A percentile compares a stretch with the other conserved stretches of the same genome.
These are phyloP conservation scores for Octodon degus DNA, from an alignment of 2,113 vertebrate genomes.

Conservation along the genomic window DNA sequence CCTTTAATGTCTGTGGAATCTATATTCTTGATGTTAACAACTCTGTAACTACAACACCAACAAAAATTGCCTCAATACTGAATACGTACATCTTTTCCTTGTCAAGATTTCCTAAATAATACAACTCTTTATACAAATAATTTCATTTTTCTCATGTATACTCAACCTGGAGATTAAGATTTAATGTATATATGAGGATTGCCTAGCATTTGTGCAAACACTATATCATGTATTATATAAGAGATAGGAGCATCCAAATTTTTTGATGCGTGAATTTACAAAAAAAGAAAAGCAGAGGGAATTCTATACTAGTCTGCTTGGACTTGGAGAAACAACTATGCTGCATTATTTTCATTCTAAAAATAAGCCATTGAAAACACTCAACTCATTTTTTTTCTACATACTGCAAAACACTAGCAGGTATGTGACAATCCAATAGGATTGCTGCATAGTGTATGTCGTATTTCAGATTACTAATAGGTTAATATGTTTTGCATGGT, in stretches of 20 bases:
- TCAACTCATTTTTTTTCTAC: slow-evolving; percentile 8
- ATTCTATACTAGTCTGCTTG: background rate
- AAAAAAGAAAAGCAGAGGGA: rapidly evolving
- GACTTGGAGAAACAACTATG: background rate
- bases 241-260: background rate
- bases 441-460: background rate
- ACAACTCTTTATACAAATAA: background rate
- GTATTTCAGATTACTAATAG: slow-evolving; percentile 4
- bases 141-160: background rate
- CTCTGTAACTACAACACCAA: background rate
- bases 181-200: background rate
- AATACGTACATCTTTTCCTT: background rate
- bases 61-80: background rate
- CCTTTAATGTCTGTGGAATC: background rate
- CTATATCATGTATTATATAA: background rate
- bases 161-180: background rate
- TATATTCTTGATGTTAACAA: background rate
- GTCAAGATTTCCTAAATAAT: background rate
- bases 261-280: background rate
- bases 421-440: background rate
- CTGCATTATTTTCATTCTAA: slow-evolving; percentile 34
- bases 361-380: background rate
- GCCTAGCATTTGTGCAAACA: background rate
- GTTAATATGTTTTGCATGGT: background rate
- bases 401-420: background rate